A percentile compares a stretch with the other conserved stretches of the same genome.
These are phyloP conservation scores for Drosophila murphyi DNA, from an alignment of 1,140 invertebrate genomes.

Conservation along the genomic window DNA sequence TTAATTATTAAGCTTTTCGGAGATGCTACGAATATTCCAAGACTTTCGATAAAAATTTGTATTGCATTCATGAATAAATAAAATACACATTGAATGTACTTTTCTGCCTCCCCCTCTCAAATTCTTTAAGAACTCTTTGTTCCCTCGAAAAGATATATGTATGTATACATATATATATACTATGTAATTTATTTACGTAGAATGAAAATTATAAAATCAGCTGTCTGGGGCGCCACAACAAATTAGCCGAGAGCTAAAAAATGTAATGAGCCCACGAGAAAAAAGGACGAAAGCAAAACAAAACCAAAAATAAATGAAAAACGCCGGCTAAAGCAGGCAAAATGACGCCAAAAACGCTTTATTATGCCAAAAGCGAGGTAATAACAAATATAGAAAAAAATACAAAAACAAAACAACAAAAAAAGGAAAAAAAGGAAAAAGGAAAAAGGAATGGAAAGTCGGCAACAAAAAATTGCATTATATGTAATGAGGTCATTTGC, in stretches of 20 bases:
- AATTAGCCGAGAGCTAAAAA: slow-evolving; percentile 73
- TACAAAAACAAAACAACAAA: slow-evolving; percentile 33
- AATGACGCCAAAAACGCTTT: slow-evolving; percentile 74
- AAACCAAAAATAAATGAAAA: slow-evolving; percentile 30
- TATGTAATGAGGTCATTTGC: slow-evolving; percentile 81
- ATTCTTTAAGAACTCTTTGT: no score
- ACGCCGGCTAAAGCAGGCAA: slow-evolving; percentile 16
- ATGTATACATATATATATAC: no score
- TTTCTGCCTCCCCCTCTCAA: background rate
- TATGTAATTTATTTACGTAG: no score
- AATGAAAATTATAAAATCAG: slow-evolving; percentile 12
- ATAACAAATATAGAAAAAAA: slow-evolving; percentile 47
- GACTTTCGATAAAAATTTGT: background rate
- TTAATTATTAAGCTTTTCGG: no score
- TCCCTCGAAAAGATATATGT: background rate
- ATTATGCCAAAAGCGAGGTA: slow-evolving; percentile 68
- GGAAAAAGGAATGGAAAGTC: slow-evolving; percentile 5
- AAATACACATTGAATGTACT: background rate
- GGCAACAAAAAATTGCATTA: slow-evolving; percentile 73
- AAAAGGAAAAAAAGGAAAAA: slow-evolving; percentile 1
- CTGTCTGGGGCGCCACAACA: slow-evolving; percentile 62
- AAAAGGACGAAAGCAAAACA: slow-evolving; percentile 41
- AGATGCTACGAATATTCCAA: no score
- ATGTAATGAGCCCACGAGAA: slow-evolving; percentile 70
- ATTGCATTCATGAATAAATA: background rate